Percentiles rank a stretch among this genome's conserved stretches.
Conservation (phyloP, 2,113 vertebrate species). For the Erythrocercus mccallii region DNA sequence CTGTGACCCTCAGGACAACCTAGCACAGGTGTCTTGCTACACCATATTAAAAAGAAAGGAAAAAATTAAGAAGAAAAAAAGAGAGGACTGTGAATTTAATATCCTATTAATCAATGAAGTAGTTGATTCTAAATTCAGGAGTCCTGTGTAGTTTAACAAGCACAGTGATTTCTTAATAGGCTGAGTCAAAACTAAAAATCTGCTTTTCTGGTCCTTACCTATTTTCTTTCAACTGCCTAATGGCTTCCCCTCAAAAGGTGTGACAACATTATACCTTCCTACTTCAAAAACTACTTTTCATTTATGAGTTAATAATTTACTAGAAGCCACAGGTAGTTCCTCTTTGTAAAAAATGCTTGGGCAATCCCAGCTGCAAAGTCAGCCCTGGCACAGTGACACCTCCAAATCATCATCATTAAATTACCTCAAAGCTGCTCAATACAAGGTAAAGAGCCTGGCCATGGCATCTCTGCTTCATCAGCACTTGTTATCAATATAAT, state of each 20-base stretch:
- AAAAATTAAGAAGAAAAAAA: neutral
- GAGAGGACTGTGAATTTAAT: neutral
- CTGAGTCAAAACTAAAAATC: neutral
- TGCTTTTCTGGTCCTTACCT: neutral
- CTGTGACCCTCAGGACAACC: neutral
- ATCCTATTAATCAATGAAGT: neutral
- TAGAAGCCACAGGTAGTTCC: neutral
- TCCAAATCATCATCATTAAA: neutral
- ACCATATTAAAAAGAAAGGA: neutral
- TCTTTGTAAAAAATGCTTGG: neutral
- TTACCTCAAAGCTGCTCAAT: neutral
- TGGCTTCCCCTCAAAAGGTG: neutral
- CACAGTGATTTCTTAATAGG: neutral
- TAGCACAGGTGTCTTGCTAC: neutral
- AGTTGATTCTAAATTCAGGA: neutral
- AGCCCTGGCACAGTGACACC: neutral
- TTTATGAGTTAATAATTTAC: slow-evolving; percentile 38
- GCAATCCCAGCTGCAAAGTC: neutral
- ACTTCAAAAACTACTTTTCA: neutral
- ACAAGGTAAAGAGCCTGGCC: neutral
- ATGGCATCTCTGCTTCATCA: neutral
- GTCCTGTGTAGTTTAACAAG: neutral
- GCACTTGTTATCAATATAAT: neutral
- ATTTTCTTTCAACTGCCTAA: slow-evolving; percentile 26
- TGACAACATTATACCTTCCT: neutral